Evolutionary conservation across 2,797 vertebrate species (phyloP).

Genomic region (Pteropus rufus): DNA sequence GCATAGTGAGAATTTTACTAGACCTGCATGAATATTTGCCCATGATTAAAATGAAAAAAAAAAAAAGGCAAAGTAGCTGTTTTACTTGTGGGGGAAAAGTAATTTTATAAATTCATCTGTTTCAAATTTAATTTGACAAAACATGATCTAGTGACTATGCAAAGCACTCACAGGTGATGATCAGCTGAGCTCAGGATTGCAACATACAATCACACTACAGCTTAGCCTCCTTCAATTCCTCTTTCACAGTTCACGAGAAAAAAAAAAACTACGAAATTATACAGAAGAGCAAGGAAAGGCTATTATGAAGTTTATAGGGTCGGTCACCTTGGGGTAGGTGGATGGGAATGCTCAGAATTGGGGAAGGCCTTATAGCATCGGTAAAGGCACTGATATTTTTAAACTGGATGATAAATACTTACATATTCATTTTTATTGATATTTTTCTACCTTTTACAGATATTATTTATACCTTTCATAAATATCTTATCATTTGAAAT

Average conservation of each 20-base stretch:
- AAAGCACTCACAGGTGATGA: not conserved
- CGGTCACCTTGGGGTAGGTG: not conserved
- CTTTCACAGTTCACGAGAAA: not conserved
- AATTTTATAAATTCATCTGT: not conserved
- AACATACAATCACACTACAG: too few species aligned
- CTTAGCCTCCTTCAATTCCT: not conserved
- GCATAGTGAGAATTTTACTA: not conserved
- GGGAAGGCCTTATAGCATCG: not conserved
- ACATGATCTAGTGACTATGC: not conserved
- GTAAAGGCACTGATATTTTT: not conserved
- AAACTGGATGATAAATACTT: not conserved
- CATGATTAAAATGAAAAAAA: not conserved
- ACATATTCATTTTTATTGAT: not conserved
- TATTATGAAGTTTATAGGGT: not conserved
- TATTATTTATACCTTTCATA: not conserved
- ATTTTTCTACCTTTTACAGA: not conserved
- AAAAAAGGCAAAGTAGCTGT: not conserved
- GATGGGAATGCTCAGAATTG: not conserved
- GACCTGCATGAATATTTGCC: not conserved
- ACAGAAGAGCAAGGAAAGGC: not conserved
- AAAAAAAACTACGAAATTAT: not conserved
- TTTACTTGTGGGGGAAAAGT: not conserved
- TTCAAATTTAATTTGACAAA: not conserved
- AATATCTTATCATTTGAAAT: constrained; percentile 7
- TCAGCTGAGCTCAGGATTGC: not conserved